These are phyloP conservation scores for Ruditapes philippinarum DNA, from an alignment of 1,140 invertebrate genomes.

Conservation along the genomic window DNA sequence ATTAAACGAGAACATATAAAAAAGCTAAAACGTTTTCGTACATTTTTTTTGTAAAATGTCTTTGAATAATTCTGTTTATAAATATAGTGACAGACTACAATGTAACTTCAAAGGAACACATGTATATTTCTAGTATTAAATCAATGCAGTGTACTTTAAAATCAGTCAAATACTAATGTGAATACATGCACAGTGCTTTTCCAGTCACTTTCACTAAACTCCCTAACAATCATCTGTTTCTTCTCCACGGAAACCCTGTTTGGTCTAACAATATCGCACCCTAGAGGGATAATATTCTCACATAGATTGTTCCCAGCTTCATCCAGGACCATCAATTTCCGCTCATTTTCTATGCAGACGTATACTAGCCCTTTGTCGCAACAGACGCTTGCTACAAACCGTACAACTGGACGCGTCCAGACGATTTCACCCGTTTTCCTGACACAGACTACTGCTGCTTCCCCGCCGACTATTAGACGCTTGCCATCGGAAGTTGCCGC, in stretches of 20 bases:
- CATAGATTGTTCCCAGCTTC: conserved; percentile 54
- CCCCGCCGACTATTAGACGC: conserved; percentile 62
- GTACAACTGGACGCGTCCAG: conserved; percentile 57
- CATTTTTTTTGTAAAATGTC: too few relatives aligned
- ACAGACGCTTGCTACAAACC: conserved; percentile 55
- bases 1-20: too few relatives aligned
- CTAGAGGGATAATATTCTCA: conserved; percentile 61
- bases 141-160: not conserved
- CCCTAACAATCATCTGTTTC: conserved; percentile 44
- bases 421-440: conserved; percentile 55
- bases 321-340: conserved; percentile 52
- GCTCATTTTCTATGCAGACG: conserved; percentile 63
- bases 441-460: conserved; percentile 62
- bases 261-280: conserved; percentile 57
- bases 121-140: too few relatives aligned
- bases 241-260: conserved; percentile 59
- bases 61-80: too few relatives aligned
- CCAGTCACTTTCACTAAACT: conserved; percentile 64
- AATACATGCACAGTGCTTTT: conserved; percentile 65
- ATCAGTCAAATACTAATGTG: not conserved
- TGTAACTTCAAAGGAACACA: too few relatives aligned
- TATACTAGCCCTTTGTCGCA: conserved; percentile 59
- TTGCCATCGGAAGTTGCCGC: conserved; percentile 61
- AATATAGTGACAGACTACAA: too few relatives aligned
- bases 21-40: too few relatives aligned